A percentile compares a stretch with the other conserved stretches of the same genome.
Conservation (phyloP, 2,113 vertebrate species). For the Strix uralensis region DNA sequence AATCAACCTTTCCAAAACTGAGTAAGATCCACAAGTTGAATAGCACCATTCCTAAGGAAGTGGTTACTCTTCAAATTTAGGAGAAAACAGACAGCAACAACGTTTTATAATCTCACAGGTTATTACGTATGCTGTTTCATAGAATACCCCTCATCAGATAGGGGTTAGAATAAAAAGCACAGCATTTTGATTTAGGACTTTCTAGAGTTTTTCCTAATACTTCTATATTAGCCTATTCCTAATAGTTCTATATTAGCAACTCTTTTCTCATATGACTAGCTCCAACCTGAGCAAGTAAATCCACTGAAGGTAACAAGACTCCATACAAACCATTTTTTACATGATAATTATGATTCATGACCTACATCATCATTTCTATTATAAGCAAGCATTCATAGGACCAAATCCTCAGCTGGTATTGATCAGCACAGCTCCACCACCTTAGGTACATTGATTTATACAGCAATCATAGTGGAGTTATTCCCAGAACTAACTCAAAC, state of each 20-base stretch:
- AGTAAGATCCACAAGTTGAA: neutral
- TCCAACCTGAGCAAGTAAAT: neutral
- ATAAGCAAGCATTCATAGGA: neutral
- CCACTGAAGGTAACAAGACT: neutral
- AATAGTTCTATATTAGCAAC: neutral
- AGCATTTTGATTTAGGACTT: neutral
- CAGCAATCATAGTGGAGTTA: neutral
- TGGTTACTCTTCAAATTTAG: neutral
- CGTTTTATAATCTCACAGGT: neutral
- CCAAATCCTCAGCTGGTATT: constrained; percentile 23
- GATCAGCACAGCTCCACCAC: constrained; percentile 9
- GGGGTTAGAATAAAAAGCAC: neutral
- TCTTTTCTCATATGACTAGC: neutral
- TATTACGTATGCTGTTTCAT: neutral
- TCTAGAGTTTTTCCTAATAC: neutral
- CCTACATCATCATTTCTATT: neutral
- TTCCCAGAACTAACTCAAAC: constrained; percentile 17
- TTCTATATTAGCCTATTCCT: neutral
- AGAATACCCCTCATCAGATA: neutral
- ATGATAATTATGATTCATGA: neutral
- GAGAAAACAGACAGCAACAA: neutral
- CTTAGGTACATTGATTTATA: constrained; percentile 10
- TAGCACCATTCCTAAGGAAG: neutral
- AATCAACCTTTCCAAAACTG: neutral
- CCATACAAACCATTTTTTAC: neutral